Conservation (phyloP, 1,140 invertebrate genomes). For the Maconellicoccus hirsutus region DNA sequence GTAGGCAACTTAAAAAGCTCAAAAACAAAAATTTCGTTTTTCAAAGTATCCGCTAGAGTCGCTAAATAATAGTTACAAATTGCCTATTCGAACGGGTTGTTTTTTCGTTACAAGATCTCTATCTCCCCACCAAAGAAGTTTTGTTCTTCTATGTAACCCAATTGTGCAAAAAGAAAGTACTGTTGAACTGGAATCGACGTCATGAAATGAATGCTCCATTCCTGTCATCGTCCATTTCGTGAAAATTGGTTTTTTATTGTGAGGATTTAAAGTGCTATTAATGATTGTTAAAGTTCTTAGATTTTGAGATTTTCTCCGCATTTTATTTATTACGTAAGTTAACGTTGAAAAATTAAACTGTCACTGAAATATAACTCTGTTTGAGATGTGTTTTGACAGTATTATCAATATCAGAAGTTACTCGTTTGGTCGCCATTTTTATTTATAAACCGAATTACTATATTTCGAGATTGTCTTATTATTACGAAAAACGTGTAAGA, state of each 20-base stretch:
- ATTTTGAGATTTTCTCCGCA: neutral
- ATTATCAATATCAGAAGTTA: neutral
- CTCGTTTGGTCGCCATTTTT: slow-evolving; percentile 1
- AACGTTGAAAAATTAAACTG: neutral
- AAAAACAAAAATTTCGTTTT: no score
- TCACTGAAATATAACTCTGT: neutral
- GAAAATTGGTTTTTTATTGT: slow-evolving; percentile 2
- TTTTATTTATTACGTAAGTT: neutral
- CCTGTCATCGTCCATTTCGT: slow-evolving; percentile 12
- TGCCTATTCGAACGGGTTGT: neutral
- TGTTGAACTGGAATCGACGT: slow-evolving; percentile 15
- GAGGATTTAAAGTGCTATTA: neutral
- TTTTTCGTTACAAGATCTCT: no score
- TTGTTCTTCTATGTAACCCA: neutral
- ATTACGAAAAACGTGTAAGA: neutral
- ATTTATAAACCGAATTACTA: slow-evolving; percentile 13
- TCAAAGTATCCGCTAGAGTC: no score
- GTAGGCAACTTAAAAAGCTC: no score
- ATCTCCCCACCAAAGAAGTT: neutral
- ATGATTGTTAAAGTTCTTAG: neutral
- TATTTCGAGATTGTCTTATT: neutral
- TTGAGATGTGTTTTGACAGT: neutral
- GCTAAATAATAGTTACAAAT: no score
- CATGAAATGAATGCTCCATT: slow-evolving; percentile 9
- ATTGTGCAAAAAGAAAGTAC: neutral